Conservation (phyloP, 2,113 vertebrate genomes). For the Megaptera novaeangliae region DNA sequence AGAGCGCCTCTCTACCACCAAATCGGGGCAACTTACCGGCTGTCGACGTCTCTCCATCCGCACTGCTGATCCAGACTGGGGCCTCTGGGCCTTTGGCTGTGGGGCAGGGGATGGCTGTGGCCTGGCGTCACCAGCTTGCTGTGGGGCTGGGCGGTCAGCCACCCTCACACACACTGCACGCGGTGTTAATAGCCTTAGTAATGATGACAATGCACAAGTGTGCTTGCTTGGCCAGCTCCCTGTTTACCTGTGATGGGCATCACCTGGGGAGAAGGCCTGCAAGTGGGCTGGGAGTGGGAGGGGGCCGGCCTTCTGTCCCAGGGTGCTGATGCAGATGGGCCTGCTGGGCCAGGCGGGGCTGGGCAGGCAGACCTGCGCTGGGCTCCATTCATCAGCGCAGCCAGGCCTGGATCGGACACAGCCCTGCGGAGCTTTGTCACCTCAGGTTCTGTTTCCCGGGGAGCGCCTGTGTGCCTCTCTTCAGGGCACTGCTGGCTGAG, state of each 20-base stretch:
- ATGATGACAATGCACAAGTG: background rate
- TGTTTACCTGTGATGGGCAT: constrained; percentile 8
- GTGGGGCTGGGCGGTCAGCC: background rate
- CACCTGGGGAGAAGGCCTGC: background rate
- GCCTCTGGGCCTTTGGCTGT: background rate
- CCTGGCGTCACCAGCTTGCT: background rate
- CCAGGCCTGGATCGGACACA: background rate
- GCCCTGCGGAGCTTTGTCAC: background rate
- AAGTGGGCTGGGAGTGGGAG: background rate
- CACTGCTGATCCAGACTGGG: background rate
- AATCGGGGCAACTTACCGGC: background rate
- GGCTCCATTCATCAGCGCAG: background rate
- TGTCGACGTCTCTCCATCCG: background rate
- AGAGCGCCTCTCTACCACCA: background rate
- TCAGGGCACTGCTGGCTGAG: background rate
- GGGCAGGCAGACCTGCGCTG: background rate
- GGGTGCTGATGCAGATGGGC: background rate
- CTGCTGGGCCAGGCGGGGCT: background rate
- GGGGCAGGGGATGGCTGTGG: background rate
- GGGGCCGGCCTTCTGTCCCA: background rate
- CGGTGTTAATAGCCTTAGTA: background rate
- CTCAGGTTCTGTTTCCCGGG: background rate
- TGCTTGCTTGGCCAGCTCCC: background rate
- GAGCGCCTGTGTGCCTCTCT: background rate
- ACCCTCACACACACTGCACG: background rate